Base-by-base conservation (phyloP, 2,888 invertebrate species). In the Calameuta idolon region DNA sequence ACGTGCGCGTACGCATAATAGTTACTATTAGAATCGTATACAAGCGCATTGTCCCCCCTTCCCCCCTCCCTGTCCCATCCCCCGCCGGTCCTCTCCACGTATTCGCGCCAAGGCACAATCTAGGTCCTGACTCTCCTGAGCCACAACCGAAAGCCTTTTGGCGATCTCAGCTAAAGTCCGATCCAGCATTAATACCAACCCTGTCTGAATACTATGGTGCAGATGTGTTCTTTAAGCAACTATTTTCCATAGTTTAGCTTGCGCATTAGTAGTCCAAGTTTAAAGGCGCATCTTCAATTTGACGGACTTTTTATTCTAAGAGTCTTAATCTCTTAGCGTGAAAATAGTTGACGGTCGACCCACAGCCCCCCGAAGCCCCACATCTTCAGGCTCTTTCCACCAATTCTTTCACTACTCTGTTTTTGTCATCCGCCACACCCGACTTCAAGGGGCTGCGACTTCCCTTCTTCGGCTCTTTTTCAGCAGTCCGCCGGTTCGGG, bases 301-400 rank as follows among this genome's bases (percentile, higher is more conserved):
- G 34, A 23, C 69, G 71, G 34, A 33, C 69, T 71, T n/a, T 76
- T n/a, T 37, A 31, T 11, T 12, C 75, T 35, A 77, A 78, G 79
- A 76, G 81, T 83, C 79, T 81, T 84, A 85, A 83, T 84, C 82
- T 83, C 76, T 79, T 74, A 79, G 81, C 74, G 74, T 74, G 34
- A 35, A 74, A 34, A 74, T 74, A 74, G 74, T 34, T 35, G 34
- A 11, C 23, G 30, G 71, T 31, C 71, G 33, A 71, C 71, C 31
- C 71, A 55, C 55, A 55, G 55, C 55, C 23, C 23, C 23, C 23
- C 0, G 55, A 23, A 55, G 55, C 23, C 55, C 23, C 55, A 23
- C 55, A 15, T 55, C 35, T 12, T 15, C 23, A 2, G 55, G 23
- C 23, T 55, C 23, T 9, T 55, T 55, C 23, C 23, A 55, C 9